These are phyloP conservation scores for Pelmatolapia mariae DNA, from an alignment of 2,113 vertebrate genomes.

Conservation along the genomic window DNA sequence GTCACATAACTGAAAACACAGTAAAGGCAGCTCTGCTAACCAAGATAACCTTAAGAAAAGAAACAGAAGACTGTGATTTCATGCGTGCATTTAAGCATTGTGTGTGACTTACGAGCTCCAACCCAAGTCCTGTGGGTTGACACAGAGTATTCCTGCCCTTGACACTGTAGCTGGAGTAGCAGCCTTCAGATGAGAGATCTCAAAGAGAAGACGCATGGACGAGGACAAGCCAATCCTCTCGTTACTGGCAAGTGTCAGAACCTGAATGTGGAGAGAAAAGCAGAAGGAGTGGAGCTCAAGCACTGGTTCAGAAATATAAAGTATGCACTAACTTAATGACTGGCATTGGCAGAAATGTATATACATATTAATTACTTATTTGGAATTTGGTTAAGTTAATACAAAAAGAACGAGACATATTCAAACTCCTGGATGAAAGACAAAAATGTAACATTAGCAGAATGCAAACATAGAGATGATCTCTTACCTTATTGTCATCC, in stretches of 20 bases:
- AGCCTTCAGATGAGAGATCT: slow-evolving; percentile 72
- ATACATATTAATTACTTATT: not conserved
- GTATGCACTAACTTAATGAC: not conserved
- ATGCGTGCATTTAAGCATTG: not conserved
- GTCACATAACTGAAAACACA: slow-evolving; percentile 59
- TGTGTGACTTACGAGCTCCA: slow-evolving; percentile 71
- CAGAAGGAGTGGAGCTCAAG: not conserved
- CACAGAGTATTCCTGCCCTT: slow-evolving; percentile 69
- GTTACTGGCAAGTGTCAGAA: slow-evolving; percentile 75
- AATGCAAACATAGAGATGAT: not conserved
- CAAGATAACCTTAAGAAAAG: not conserved
- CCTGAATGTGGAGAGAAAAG: slow-evolving; percentile 23
- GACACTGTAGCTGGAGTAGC: slow-evolving; percentile 72
- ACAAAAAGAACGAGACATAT: not conserved
- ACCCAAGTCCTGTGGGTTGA: slow-evolving; percentile 75
- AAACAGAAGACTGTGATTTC: not conserved
- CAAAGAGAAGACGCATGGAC: slow-evolving; percentile 74
- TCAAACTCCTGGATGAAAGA: not conserved
- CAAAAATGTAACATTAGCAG: not conserved
- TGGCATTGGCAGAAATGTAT: not conserved
- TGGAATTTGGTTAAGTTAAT: not conserved
- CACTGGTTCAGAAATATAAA: not conserved
- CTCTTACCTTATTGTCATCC: slow-evolving; percentile 74
- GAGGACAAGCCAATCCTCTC: slow-evolving; percentile 69
- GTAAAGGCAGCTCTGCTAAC: not conserved